Conservation (phyloP, 2,888 invertebrate species). For the Germaria angustata region DNA sequence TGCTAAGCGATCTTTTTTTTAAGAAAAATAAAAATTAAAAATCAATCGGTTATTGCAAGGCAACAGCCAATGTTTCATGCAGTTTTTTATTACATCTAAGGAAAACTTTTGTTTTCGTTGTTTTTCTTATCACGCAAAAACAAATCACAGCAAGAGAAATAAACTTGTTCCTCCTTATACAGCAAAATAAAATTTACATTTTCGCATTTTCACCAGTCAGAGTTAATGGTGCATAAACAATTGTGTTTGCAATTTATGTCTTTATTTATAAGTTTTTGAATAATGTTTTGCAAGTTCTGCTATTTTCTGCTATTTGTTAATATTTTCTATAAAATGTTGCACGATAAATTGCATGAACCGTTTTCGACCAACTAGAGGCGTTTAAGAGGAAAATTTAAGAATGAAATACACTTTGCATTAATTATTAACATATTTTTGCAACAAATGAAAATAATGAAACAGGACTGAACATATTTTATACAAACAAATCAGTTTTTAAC, state of each 20-base stretch:
- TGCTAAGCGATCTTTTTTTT: no score
- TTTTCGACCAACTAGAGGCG: no score
- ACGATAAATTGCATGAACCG: not conserved
- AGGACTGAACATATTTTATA: no score
- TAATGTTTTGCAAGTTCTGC: slow-evolving; percentile 11
- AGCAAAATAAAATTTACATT: slow-evolving; percentile 2
- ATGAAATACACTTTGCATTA: no score
- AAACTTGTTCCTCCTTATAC: not conserved
- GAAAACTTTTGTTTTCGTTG: not conserved
- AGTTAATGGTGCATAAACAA: slow-evolving; percentile 37
- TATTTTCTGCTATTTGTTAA: not conserved
- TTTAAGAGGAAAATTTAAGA: no score
- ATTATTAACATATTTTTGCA: no score
- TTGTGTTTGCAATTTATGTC: slow-evolving; percentile 36
- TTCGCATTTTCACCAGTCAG: not conserved
- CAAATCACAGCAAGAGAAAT: not conserved
- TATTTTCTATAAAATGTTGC: not conserved
- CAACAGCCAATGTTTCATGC: no score
- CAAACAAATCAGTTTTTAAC: no score
- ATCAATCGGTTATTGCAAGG: no score
- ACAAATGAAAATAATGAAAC: no score
- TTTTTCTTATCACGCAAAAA: not conserved
- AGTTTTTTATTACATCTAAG: not conserved
- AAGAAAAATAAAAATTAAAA: no score
- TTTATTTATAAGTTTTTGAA: slow-evolving; percentile 18